Percentiles rank a stretch among this genome's conserved stretches.
Evolutionary conservation across 1,140 invertebrate genomes (phyloP).

Genomic region (Samia ricini): DNA sequence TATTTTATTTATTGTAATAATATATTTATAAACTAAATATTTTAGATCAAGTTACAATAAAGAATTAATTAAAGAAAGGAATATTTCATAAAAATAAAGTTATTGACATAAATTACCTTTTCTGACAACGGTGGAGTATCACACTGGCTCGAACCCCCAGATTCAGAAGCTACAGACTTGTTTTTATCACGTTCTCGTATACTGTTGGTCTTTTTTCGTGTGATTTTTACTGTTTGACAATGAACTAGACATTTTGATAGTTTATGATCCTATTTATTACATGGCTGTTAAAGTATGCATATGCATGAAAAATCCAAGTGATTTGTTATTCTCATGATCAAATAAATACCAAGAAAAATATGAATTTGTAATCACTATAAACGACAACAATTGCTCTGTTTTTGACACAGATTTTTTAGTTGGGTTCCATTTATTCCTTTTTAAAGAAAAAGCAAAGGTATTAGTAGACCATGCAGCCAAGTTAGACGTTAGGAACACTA

Average conservation of each 20-base stretch:
- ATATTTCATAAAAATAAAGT: too few relatives aligned
- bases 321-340: neutral
- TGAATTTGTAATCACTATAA: too few relatives aligned
- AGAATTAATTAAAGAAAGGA: too few relatives aligned
- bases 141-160: slow-evolving; percentile 70
- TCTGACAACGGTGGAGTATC: slow-evolving; percentile 71
- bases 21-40: too few relatives aligned
- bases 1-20: too few relatives aligned
- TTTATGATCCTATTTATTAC: neutral
- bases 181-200: slow-evolving; percentile 67
- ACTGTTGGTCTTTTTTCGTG: slow-evolving; percentile 55
- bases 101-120: slow-evolving; percentile 61
- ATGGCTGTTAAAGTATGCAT: neutral
- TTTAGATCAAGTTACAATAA: too few relatives aligned
- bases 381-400: too few relatives aligned
- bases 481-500: too few relatives aligned
- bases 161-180: slow-evolving; percentile 65
- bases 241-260: slow-evolving; percentile 51
- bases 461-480: too few relatives aligned
- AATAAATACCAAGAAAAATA: neutral
- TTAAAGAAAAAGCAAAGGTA: too few relatives aligned
- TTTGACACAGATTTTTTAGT: too few relatives aligned
- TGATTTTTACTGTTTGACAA: slow-evolving; percentile 60
- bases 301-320: neutral
- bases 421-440: too few relatives aligned